Base-by-base conservation (phyloP, 2,113 vertebrate species). In the Zeus faber region DNA sequence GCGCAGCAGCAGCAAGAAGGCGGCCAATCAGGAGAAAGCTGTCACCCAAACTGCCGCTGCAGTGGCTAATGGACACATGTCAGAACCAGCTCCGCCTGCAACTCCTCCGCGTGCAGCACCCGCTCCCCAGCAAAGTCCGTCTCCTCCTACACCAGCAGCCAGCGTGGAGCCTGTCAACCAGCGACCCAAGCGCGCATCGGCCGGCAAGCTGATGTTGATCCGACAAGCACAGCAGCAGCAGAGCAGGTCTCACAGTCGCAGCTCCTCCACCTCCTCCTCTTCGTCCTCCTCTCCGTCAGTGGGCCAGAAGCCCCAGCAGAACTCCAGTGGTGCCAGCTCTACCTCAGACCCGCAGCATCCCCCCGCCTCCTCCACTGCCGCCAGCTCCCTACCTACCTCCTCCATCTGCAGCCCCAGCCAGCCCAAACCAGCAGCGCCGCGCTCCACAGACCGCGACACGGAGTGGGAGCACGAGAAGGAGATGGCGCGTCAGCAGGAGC, bases 171-270 rank as follows among this genome's bases (percentile, higher is more conserved):
- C 92, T 6, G 91, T 94, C 84, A 85, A 87, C 63, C 89, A 90
- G 85, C 82, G 89, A 52, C 90, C 89, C 52, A 87, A 85, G 67
- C 92, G 94, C 82, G 91, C 92, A 46, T 89, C 91, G 61, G 90
- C 87, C 72, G 94, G 93, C 84, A 95, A 93, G 85, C 93, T 93
- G 85, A 94, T 87, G 86, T 90, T 94, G 87, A 91, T 91, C 75
- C 88, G 87, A 91, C 93, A 89, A 89, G 92, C 92, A 88, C 93
- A 94, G 86, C 93, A 92, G 89, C 94, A 93, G 90, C 94, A 94
- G 88, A 90, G 89, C 91, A 86, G 87, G 80, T 88, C 89, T 76
- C 93, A 95, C 80, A 89, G 91, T 58, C 85, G 84, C 22, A 79
- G 54, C 72, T 76, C 76, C 64, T 73, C 76, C 64, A 77, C 74